Evolutionary conservation across 2,113 vertebrate species (phyloP).

Genomic region (Misgurnus mizolepis): DNA sequence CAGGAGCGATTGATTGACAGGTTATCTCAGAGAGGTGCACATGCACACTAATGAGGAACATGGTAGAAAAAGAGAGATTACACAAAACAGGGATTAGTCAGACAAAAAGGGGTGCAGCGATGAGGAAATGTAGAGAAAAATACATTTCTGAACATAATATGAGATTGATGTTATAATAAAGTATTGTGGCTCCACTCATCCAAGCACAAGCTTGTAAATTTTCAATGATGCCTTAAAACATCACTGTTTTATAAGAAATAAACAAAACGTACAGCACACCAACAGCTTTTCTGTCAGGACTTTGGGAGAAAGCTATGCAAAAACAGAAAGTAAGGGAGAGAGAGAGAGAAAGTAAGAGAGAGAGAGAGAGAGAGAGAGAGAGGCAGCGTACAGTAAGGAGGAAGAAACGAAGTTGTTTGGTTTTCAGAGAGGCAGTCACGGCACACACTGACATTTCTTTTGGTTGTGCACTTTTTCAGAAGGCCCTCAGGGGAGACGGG

Average conservation of each 20-base stretch:
- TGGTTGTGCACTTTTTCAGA: conserved; percentile 68
- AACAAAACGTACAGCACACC: not conserved
- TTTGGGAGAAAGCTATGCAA: not conserved
- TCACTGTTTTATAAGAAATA: not conserved
- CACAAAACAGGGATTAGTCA: too few species aligned
- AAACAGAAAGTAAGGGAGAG: not conserved
- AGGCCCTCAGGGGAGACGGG: conserved; percentile 59
- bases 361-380: conserved; percentile 1
- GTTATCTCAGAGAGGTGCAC: not conserved
- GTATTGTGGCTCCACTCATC: not conserved
- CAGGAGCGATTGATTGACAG: conserved; percentile 25
- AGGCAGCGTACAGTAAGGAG: not conserved
- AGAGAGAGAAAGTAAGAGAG: too few species aligned
- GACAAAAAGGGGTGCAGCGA: not conserved
- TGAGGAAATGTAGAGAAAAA: not conserved
- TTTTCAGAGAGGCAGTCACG: conserved; percentile 51
- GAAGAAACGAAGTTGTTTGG: conserved; percentile 41
- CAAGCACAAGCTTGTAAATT: conserved; percentile 4
- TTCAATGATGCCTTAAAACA: not conserved
- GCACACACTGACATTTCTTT: conserved; percentile 67
- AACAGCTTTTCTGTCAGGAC: not conserved
- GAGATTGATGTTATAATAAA: not conserved
- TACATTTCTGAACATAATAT: not conserved
- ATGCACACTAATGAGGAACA: not conserved
- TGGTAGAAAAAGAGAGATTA: not conserved